These are phyloP conservation scores for Brachyptera putata DNA, from an alignment of 2,888 invertebrate species.

Conservation along the genomic window DNA sequence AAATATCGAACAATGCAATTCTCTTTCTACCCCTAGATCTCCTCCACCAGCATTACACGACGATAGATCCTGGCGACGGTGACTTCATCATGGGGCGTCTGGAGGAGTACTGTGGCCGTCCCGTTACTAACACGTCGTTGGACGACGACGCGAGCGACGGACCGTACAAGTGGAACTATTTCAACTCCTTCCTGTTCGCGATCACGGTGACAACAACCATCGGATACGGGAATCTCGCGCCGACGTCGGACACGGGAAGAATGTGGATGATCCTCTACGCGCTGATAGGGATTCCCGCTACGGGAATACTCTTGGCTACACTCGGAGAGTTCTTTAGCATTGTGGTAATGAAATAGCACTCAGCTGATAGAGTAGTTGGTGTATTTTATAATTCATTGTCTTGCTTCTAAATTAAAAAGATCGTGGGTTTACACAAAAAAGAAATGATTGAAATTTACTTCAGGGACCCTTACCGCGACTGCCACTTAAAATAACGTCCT, in stretches of 20 bases:
- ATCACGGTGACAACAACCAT: constrained; percentile 89
- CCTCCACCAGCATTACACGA: constrained; percentile 55
- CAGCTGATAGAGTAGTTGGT: no score
- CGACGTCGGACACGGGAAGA: constrained; percentile 72
- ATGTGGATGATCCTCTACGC: constrained; percentile 86
- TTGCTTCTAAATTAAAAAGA: no score
- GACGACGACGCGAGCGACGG: constrained; percentile 34
- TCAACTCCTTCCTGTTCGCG: constrained; percentile 87
- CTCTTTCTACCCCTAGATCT: constrained; percentile 55
- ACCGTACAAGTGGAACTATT: constrained; percentile 72
- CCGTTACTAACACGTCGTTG: constrained; percentile 60
- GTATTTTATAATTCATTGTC: no score
- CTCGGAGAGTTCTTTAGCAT: constrained; percentile 81
- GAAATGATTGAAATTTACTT: no score
- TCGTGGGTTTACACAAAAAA: no score
- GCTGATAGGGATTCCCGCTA: constrained; percentile 79
- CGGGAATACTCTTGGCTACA: constrained; percentile 69
- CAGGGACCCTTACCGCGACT: no score
- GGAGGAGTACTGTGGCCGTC: constrained; percentile 69
- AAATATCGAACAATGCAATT: no score
- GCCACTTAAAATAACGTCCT: no score
- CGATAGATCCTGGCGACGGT: constrained; percentile 52
- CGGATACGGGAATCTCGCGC: constrained; percentile 89
- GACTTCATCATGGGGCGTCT: constrained; percentile 58
- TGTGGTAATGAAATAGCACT: constrained; percentile 53